Percentiles rank a stretch among this genome's conserved stretches.
Evolutionary conservation across 2,797 vertebrate species (phyloP).

Genomic region (Euphonia xanthogaster): DNA sequence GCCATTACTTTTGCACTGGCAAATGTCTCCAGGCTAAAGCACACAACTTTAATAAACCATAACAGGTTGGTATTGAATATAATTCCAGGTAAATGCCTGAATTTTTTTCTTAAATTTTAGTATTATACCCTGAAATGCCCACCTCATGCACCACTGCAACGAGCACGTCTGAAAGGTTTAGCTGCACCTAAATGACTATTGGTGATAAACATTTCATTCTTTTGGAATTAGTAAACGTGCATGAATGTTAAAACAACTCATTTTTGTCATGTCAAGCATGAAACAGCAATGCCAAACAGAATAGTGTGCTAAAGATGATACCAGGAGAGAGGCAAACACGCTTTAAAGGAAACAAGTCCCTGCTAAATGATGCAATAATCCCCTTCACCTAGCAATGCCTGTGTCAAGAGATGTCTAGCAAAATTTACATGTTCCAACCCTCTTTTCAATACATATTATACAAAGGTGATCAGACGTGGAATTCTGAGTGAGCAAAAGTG

Average conservation of each 20-base stretch:
- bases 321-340: not conserved
- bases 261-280: not conserved
- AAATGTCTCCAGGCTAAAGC: slow-evolving; percentile 71
- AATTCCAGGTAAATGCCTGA: slow-evolving; percentile 50
- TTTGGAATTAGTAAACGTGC: not conserved
- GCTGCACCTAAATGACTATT: not conserved
- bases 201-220: not conserved
- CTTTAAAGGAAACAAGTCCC: slow-evolving; percentile 20
- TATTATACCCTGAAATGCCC: not conserved
- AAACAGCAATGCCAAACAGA: not conserved
- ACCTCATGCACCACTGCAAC: not conserved
- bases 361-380: not conserved
- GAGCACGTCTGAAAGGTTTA: not conserved
- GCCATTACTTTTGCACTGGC: slow-evolving; percentile 64
- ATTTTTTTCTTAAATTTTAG: not conserved
- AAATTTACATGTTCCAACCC: not conserved
- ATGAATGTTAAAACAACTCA: not conserved
- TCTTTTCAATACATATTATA: not conserved
- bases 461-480: not conserved
- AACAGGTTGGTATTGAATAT: slow-evolving; percentile 41
- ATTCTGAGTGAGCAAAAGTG: not conserved
- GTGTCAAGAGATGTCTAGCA: not conserved
- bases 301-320: not conserved
- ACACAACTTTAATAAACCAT: slow-evolving; percentile 69
- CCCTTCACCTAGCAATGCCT: not conserved